Percentiles rank a stretch among this genome's conserved stretches.
Evolutionary conservation across 2,888 invertebrate genomes (phyloP).

Genomic region (Drosophila phalerata): DNA sequence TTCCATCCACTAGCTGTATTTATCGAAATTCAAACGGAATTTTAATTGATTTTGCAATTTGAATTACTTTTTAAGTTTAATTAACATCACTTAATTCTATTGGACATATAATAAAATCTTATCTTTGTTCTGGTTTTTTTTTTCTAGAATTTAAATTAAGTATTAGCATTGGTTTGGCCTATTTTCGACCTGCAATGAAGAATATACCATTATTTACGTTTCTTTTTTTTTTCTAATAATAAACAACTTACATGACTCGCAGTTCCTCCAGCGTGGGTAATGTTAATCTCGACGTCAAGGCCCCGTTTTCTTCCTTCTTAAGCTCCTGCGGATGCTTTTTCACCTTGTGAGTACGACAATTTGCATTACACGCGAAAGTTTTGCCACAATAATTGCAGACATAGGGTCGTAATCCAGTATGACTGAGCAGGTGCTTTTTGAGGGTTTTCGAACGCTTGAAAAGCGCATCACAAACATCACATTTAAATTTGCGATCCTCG

Average conservation of each 20-base stretch:
- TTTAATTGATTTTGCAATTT: neutral
- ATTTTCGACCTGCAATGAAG: slow-evolving; percentile 45
- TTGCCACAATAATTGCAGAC: slow-evolving; percentile 84
- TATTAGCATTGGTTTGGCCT: slow-evolving; percentile 36
- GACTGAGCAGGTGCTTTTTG: slow-evolving; percentile 84
- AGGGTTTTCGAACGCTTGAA: slow-evolving; percentile 85
- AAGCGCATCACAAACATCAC: slow-evolving; percentile 82
- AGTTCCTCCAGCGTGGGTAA: slow-evolving; percentile 84
- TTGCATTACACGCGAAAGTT: slow-evolving; percentile 85
- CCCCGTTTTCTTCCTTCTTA: slow-evolving; percentile 80
- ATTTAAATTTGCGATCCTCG: slow-evolving; percentile 83
- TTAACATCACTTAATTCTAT: neutral
- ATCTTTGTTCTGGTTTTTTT: neutral
- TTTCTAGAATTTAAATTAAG: neutral
- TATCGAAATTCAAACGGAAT: slow-evolving; percentile 15
- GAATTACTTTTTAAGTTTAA: neutral
- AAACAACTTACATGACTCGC: slow-evolving; percentile 76
- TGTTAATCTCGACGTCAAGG: slow-evolving; percentile 63
- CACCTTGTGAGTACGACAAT: slow-evolving; percentile 85
- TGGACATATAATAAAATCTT: neutral
- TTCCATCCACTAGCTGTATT: no score
- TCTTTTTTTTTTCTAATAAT: neutral
- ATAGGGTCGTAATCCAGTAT: slow-evolving; percentile 84
- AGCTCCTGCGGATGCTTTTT: slow-evolving; percentile 83
- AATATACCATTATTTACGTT: neutral